Evolutionary conservation across 2,888 invertebrate genomes (phyloP).

Genomic region (Drepana falcataria): DNA sequence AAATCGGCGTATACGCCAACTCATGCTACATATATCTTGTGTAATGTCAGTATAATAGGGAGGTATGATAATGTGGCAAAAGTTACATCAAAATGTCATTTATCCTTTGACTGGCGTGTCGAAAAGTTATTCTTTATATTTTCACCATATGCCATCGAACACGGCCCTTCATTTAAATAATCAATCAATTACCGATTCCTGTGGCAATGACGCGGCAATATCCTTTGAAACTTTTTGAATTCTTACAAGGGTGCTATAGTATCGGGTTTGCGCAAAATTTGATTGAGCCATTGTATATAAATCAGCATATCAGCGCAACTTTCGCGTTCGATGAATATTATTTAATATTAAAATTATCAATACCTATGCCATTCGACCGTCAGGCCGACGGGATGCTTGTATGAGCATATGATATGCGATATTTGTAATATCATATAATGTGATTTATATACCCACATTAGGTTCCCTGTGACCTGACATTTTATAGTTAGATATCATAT

Average conservation of each 20-base stretch:
- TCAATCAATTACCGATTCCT: constrained; percentile 68
- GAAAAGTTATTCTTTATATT: constrained; percentile 34
- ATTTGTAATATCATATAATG: too few species aligned
- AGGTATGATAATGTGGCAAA: constrained; percentile 22
- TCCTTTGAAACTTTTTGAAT: constrained; percentile 50
- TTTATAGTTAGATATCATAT: too few species aligned
- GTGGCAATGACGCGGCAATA: constrained; percentile 50
- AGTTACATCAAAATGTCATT: constrained; percentile 40
- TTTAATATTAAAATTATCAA: too few species aligned
- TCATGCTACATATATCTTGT: neutral
- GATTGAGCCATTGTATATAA: constrained; percentile 58
- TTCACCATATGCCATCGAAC: constrained; percentile 24
- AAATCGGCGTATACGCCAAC: too few species aligned
- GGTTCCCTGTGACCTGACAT: too few species aligned
- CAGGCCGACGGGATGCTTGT: too few species aligned
- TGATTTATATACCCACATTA: too few species aligned
- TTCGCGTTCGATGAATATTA: too few species aligned
- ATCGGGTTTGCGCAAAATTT: constrained; percentile 40
- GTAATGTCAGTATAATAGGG: neutral
- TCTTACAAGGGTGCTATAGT: constrained; percentile 31
- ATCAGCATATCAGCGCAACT: constrained; percentile 12
- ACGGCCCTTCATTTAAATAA: constrained; percentile 53
- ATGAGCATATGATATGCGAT: too few species aligned
- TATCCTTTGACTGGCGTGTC: constrained; percentile 18
- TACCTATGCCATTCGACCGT: too few species aligned